Evolutionary conservation across 1,140 invertebrate species (phyloP).

Genomic region (Metopolophium dirhodum): DNA sequence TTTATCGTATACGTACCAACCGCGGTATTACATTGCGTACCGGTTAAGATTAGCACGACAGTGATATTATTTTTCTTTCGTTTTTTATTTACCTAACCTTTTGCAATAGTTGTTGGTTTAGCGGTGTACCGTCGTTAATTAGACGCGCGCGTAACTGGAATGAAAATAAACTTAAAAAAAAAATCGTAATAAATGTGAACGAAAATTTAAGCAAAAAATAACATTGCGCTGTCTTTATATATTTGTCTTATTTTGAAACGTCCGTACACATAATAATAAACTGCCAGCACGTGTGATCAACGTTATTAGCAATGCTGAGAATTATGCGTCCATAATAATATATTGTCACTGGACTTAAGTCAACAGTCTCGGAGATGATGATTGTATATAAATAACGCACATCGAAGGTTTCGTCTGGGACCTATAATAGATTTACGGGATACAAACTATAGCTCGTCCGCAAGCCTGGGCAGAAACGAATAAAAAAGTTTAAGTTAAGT

Average conservation of each 20-base stretch:
- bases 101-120: neutral
- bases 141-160: neutral
- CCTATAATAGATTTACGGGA: too few species aligned
- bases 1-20: neutral
- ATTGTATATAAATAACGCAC: neutral
- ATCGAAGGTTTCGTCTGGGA: too few species aligned
- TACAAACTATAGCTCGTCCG: too few species aligned
- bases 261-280: neutral
- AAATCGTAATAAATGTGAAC: neutral
- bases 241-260: neutral
- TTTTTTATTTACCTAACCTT: neutral
- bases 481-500: too few species aligned
- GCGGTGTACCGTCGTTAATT: neutral
- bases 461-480: too few species aligned
- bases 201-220: neutral
- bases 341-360: neutral
- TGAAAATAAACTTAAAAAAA: neutral
- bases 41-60: neutral
- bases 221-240: neutral
- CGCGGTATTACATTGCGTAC: neutral
- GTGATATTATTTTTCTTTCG: neutral
- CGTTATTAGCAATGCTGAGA: neutral
- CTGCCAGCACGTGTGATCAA: neutral
- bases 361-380: too few species aligned
- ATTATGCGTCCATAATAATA: neutral